phyloP scores from a whole-genome alignment of 92 coral and sea anemone genomes.

The Paragorgia papillata region DNA sequence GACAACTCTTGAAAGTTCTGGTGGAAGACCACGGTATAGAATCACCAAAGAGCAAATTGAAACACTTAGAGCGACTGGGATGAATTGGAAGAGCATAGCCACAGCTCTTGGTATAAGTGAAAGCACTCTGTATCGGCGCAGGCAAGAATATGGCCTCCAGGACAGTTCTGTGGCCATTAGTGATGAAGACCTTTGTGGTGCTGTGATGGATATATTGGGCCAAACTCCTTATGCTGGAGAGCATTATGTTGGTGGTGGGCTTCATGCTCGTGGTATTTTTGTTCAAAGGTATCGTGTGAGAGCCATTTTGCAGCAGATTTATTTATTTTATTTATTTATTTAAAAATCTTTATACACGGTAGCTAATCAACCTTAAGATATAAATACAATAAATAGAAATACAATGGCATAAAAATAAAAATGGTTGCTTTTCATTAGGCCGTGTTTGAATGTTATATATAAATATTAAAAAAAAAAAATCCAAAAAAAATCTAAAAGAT shows the following conservation, averaged over 20 bases:
- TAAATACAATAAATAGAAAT: no score
- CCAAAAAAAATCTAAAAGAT: no score
- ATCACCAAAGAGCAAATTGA: constrained; percentile 65
- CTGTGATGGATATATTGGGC: constrained; percentile 47
- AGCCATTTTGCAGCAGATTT: constrained; percentile 29
- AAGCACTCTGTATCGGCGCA: constrained; percentile 61
- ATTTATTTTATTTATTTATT: no score
- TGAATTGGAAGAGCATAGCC: constrained; percentile 65
- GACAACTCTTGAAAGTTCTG: constrained; percentile 40
- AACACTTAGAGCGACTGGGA: constrained; percentile 57
- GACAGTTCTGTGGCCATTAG: constrained; percentile 50
- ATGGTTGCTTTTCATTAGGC: no score
- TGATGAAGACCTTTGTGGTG: constrained; percentile 45
- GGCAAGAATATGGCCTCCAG: constrained; percentile 50
- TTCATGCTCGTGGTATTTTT: constrained; percentile 58
- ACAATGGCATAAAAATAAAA: no score
- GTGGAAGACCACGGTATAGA: constrained; percentile 56
- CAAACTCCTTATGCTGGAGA: constrained; percentile 66
- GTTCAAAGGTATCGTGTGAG: constrained; percentile 64
- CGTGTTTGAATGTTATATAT: no score
- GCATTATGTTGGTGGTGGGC: constrained; percentile 56
- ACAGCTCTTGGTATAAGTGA: constrained; percentile 62
- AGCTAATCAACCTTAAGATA: no score
- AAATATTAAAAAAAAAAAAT: no score
- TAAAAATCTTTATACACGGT: no score